Conservation (phyloP, 2,113 vertebrate species). For the Ornithorhynchus anatinus region DNA sequence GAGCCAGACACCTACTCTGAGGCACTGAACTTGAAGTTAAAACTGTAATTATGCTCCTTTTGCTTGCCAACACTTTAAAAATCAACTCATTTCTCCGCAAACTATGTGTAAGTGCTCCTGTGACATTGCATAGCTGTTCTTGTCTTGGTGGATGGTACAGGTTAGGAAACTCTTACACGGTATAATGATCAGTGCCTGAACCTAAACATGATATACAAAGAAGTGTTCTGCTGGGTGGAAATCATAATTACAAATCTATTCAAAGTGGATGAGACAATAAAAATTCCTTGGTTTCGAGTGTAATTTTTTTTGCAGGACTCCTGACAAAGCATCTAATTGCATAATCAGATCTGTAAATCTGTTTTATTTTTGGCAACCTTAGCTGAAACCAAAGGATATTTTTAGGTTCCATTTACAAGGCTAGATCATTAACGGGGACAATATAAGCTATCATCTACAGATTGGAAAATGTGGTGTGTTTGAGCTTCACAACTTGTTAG, state of each 20-base stretch:
- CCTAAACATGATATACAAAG: neutral
- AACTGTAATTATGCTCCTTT: neutral
- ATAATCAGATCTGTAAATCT: constrained; percentile 2
- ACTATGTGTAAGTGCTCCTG: neutral
- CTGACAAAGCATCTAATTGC: neutral
- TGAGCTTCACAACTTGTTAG: constrained; percentile 21
- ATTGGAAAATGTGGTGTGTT: constrained; percentile 12
- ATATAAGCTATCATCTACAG: constrained; percentile 38
- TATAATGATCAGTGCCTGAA: neutral
- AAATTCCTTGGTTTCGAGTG: neutral
- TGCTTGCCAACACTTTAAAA: constrained; percentile 2
- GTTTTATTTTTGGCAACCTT: neutral
- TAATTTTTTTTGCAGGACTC: constrained; percentile 1
- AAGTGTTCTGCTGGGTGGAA: neutral
- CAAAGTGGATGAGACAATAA: neutral
- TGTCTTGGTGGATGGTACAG: neutral
- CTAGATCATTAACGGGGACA: constrained; percentile 46
- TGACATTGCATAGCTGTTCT: constrained; percentile 14
- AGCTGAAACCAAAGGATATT: constrained; percentile 25
- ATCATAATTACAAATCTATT: neutral
- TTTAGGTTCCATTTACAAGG: constrained; percentile 37
- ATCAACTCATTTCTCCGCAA: neutral
- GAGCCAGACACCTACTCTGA: neutral
- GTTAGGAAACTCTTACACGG: neutral
- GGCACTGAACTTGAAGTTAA: neutral